phyloP scores from a whole-genome alignment of 2,888 invertebrate species.

The Luffia ferchaultella region DNA sequence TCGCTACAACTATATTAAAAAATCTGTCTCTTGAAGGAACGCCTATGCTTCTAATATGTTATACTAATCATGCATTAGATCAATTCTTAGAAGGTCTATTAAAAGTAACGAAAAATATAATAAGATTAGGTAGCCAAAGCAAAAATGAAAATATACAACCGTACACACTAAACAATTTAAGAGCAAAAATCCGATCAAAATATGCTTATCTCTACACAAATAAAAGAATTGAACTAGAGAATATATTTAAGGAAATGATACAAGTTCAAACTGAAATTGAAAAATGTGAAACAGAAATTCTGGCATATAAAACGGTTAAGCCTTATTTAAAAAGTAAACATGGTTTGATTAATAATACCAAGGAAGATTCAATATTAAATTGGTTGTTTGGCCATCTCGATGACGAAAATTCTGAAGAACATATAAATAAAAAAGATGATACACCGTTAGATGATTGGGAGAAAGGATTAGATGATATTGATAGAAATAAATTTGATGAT shows the following conservation, averaged over 20 bases:
- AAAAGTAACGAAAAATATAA: conserved; percentile 62
- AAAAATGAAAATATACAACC: conserved; percentile 61
- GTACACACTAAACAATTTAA: conserved; percentile 53
- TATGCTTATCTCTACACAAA: conserved; percentile 37
- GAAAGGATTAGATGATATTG: conserved; percentile 25
- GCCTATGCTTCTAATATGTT: conserved; percentile 81
- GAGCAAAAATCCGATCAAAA: conserved; percentile 38
- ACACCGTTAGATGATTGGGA: conserved; percentile 29
- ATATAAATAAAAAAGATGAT: conserved; percentile 6
- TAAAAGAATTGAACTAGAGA: conserved; percentile 37
- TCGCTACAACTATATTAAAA: conserved; percentile 71
- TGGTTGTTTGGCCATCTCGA: conserved; percentile 35
- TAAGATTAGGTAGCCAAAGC: conserved; percentile 76
- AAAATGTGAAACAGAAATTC: conserved; percentile 41
- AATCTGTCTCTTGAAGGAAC: conserved; percentile 65
- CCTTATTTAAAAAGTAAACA: conserved; percentile 28
- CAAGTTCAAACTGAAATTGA: conserved; percentile 43
- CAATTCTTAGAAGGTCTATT: conserved; percentile 81
- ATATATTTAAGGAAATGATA: conserved; percentile 37
- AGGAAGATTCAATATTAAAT: conserved; percentile 35
- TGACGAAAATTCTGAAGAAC: not conserved
- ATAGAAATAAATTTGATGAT: conserved; percentile 14
- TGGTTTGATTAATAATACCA: conserved; percentile 24
- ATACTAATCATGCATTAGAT: conserved; percentile 88
- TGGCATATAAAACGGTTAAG: conserved; percentile 34